phyloP scores from a whole-genome alignment of 1,140 invertebrate species.

The Hycleus phaleratus region DNA sequence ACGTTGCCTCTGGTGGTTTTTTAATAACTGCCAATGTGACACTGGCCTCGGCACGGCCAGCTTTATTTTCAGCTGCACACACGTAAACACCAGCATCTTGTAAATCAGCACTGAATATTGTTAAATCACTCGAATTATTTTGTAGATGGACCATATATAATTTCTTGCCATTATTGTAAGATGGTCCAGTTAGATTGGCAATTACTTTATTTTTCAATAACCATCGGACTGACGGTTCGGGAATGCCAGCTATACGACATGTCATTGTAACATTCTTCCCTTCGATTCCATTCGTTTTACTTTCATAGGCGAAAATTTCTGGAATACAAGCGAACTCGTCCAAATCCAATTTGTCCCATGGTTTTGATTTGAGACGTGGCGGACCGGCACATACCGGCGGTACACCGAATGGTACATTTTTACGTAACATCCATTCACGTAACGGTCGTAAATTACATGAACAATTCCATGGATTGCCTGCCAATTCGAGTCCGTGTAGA shows the following conservation, averaged over 20 bases:
- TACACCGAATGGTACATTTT: conserved; percentile 64
- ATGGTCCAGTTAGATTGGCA: conserved; percentile 45
- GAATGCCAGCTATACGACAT: conserved; percentile 61
- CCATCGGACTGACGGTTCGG: conserved; percentile 57
- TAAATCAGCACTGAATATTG: conserved; percentile 58
- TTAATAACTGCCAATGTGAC: conserved; percentile 60
- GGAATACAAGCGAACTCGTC: conserved; percentile 76
- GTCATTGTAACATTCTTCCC: conserved; percentile 66
- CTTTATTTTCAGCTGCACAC: conserved; percentile 69
- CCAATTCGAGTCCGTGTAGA: conserved; percentile 65
- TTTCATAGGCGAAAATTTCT: conserved; percentile 48
- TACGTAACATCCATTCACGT: conserved; percentile 66
- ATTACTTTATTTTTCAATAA: conserved; percentile 45
- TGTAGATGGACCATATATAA: conserved; percentile 45
- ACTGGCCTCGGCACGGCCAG: conserved; percentile 61
- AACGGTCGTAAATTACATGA: conserved; percentile 66
- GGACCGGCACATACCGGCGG: conserved; percentile 62
- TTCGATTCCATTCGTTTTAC: conserved; percentile 51
- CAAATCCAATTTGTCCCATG: conserved; percentile 66
- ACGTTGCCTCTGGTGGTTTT: conserved; percentile 39
- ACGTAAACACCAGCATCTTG: conserved; percentile 66
- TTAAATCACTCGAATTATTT: conserved; percentile 56
- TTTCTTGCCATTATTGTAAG: conserved; percentile 42
- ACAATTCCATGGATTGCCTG: conserved; percentile 76
- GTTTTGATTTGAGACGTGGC: conserved; percentile 48